Evolutionary conservation across 2,888 invertebrate species (phyloP).

Genomic region (Limnephilus rhombicus): DNA sequence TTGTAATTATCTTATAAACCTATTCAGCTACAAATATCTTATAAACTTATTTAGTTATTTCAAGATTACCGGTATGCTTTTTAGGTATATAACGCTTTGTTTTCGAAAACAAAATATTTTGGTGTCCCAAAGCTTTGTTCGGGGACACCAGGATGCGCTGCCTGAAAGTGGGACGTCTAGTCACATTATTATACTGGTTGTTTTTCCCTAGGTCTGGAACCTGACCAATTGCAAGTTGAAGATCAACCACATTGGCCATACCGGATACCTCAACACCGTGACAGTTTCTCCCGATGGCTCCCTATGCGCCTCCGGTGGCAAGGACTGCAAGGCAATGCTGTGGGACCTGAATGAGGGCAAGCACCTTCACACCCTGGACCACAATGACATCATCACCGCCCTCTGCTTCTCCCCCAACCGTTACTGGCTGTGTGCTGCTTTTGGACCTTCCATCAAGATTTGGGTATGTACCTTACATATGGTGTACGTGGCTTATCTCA

Average conservation of each 20-base stretch:
- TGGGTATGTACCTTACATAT: slow-evolving; percentile 83
- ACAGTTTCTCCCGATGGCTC: slow-evolving; percentile 99
- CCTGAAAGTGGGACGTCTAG: too few species aligned
- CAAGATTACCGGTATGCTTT: too few species aligned
- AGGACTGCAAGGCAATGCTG: slow-evolving; percentile 99
- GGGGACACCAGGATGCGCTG: too few species aligned
- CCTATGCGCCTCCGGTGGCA: slow-evolving; percentile 99
- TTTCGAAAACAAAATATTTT: too few species aligned
- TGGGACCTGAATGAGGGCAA: slow-evolving; percentile 99
- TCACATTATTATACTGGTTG: not conserved
- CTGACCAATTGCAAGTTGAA: slow-evolving; percentile 98
- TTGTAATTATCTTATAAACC: too few species aligned
- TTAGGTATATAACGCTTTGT: too few species aligned
- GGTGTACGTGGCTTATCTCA: not conserved
- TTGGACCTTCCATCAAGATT: slow-evolving; percentile 98
- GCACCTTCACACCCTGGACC: slow-evolving; percentile 98
- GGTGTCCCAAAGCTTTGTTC: too few species aligned
- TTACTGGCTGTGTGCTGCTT: slow-evolving; percentile 99
- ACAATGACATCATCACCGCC: slow-evolving; percentile 98
- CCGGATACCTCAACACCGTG: slow-evolving; percentile 98
- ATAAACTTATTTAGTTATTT: too few species aligned
- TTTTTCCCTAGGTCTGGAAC: slow-evolving; percentile 90
- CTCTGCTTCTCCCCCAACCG: slow-evolving; percentile 99
- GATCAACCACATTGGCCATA: slow-evolving; percentile 98
- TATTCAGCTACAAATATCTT: too few species aligned